Evolutionary conservation across 2,797 vertebrate genomes (phyloP).

Genomic region (Scarus forsteni): DNA sequence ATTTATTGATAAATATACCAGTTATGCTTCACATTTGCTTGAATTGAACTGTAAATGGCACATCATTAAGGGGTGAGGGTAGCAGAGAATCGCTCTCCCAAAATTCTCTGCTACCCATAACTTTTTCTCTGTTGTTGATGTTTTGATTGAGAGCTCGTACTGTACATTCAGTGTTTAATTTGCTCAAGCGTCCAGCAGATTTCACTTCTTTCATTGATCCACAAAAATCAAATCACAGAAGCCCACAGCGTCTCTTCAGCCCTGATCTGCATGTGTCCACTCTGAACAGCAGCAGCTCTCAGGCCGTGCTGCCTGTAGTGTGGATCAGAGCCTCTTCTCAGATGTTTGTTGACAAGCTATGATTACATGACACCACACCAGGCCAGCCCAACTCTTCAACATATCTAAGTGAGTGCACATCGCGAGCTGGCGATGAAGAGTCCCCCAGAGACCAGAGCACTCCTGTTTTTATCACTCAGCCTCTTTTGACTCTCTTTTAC

Average conservation of each 20-base stretch:
- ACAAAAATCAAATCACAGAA: background rate
- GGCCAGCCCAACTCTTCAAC: slow-evolving; percentile 39
- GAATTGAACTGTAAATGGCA: too few species aligned
- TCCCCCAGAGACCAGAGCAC: slow-evolving; percentile 8
- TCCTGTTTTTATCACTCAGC: background rate
- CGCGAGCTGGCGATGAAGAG: slow-evolving; percentile 15
- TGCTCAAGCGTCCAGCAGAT: too few species aligned
- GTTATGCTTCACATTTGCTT: too few species aligned
- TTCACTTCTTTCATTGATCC: background rate
- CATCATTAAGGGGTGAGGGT: too few species aligned
- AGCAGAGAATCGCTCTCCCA: too few species aligned
- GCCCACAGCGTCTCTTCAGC: background rate
- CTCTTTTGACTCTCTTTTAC: slow-evolving; percentile 43
- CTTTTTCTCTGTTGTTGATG: too few species aligned
- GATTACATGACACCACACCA: slow-evolving; percentile 48
- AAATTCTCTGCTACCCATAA: too few species aligned
- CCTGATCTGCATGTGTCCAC: background rate
- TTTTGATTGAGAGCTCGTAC: too few species aligned
- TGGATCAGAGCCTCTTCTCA: slow-evolving; percentile 51
- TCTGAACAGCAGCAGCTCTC: slow-evolving; percentile 3
- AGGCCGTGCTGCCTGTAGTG: slow-evolving; percentile 31
- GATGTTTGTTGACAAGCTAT: slow-evolving; percentile 45
- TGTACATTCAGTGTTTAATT: too few species aligned
- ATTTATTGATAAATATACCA: too few species aligned
- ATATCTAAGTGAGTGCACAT: slow-evolving; percentile 40